Conservation (phyloP, 64 coral and sea anemone species). For the Exaiptasia diaphana region DNA sequence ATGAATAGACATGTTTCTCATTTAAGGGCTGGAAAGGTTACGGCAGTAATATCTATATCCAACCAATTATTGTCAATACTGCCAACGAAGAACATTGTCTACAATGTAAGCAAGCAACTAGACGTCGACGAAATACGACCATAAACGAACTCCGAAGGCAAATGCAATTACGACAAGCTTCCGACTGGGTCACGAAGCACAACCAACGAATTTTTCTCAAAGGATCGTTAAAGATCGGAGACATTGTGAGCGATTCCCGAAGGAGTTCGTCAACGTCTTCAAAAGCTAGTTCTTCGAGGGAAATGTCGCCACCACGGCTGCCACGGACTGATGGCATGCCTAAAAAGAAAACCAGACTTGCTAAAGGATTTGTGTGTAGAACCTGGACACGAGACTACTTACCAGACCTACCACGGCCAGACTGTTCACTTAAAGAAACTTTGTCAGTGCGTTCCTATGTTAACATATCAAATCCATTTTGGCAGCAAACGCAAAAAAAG, state of each 20-base stretch:
- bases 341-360: conserved; percentile 32
- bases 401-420: too few species aligned
- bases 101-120: neutral
- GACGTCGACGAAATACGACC: neutral
- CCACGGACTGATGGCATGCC: neutral
- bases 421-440: too few species aligned
- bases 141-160: conserved; percentile 36
- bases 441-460: too few species aligned
- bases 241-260: neutral
- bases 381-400: conserved; percentile 63
- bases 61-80: conserved; percentile 64
- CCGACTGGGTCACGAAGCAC: conserved; percentile 54
- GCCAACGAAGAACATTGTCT: neutral
- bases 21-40: conserved; percentile 83
- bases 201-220: conserved; percentile 50
- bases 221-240: conserved; percentile 53
- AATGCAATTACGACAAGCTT: conserved; percentile 56
- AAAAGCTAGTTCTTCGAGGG: too few species aligned
- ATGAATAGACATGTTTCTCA: too few species aligned
- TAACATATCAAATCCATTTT: too few species aligned
- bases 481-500: too few species aligned
- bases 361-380: conserved; percentile 84
- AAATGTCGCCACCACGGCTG: too few species aligned
- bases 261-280: neutral
- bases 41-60: conserved; percentile 76